Evolutionary conservation across 2,888 invertebrate genomes (phyloP).

Genomic region (Trilocha varians): DNA sequence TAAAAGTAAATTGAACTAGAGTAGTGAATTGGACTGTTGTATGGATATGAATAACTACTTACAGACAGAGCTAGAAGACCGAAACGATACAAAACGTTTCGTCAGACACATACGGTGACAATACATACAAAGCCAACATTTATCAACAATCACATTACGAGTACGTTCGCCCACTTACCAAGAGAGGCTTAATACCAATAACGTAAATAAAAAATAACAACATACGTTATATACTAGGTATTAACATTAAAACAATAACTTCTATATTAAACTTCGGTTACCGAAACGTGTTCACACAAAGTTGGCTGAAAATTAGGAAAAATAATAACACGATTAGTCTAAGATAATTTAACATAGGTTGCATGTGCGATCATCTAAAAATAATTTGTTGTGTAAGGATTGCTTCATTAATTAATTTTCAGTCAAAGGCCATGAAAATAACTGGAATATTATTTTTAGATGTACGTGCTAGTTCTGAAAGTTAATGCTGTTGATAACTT

Average conservation of each 20-base stretch:
- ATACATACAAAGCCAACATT: conserved; percentile 61
- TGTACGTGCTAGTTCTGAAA: neutral
- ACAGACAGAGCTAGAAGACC: conserved; percentile 27
- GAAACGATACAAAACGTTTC: conserved; percentile 33
- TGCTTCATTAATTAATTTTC: too few species aligned
- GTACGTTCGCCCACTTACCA: conserved; percentile 64
- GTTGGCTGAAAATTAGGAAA: conserved; percentile 69
- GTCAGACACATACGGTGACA: conserved; percentile 43
- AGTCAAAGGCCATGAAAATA: conserved; percentile 6
- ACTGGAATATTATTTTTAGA: conserved; percentile 5
- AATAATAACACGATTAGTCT: conserved; percentile 55
- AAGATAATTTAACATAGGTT: conserved; percentile 36
- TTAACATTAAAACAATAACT: conserved; percentile 57
- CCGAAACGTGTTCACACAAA: conserved; percentile 70
- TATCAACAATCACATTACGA: conserved; percentile 45
- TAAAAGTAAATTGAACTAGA: too few species aligned
- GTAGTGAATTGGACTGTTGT: neutral
- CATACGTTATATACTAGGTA: conserved; percentile 47
- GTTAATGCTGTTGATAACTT: conserved; percentile 46
- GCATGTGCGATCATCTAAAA: too few species aligned
- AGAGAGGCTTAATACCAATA: conserved; percentile 45
- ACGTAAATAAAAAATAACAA: conserved; percentile 45
- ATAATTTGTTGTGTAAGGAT: too few species aligned
- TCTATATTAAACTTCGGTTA: conserved; percentile 61
- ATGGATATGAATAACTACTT: conserved; percentile 33